Evolutionary conservation across 2,888 invertebrate species (phyloP), one percentile per base, ranked within the genome.

Genomic region (Eristalis pertinax): DNA sequence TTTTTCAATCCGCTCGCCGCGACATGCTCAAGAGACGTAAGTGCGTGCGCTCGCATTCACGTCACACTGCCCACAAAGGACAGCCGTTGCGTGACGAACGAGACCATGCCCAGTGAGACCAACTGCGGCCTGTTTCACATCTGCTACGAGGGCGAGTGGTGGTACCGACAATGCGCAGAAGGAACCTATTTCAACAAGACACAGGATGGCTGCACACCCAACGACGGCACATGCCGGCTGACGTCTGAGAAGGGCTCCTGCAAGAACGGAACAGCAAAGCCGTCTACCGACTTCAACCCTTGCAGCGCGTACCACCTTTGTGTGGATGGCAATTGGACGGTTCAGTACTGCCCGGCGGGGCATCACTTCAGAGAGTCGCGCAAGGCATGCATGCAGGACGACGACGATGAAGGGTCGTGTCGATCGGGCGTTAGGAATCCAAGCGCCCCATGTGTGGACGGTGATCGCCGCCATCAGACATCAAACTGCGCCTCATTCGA

Each of bases 71-170:
- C 63, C 0, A 10, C 15, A 24, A 72, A 75, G 8, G 22, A 72
- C 2, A 88, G 76, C n/a, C 62, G 41, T 8, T 87, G 87, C 35
- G 0, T 64, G 22, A 15, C 26, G 29, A 84, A 69, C 35, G 58
- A 62, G 22, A 74, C 64, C 5, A 60, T 19, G 19, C 11, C 75
- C 0, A 77, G 70, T 35, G 13, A 63, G 0, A 35, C 38, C 5
- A 89, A 91, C 32, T 92, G 92, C 62, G 89, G 89, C 41, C 89
- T 89, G 74, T 92, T 90, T 65, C 81, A 91, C 10, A 90, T 92
- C 82, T 92, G 92, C 67, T 78, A 91, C 56, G 91, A 92, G 15
- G 90, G 90, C 4, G 87, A 89, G 2, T 92, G 92, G 92, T 91
- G 91, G 91, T 89, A 90, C 60, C 91, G 91, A 3, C 90, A 90